Evolutionary conservation across 2,797 vertebrate genomes (phyloP), one percentile per base, ranked within the genome.

Genomic region (Pseudochirops corinnae): DNA sequence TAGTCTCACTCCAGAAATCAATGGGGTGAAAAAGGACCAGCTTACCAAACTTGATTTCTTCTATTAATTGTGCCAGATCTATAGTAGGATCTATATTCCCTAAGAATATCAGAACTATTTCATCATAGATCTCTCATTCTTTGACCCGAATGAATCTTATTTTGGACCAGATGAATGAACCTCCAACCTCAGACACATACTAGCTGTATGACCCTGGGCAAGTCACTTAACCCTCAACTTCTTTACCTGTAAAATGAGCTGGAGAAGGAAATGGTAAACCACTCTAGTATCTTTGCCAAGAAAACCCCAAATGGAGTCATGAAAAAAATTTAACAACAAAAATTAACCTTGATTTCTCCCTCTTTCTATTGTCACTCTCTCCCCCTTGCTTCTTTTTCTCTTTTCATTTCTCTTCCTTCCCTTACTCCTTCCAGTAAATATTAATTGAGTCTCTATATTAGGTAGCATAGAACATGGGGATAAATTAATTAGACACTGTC

Each of bases 1-100:
- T 57, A 93, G 29, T 58, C 92, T 90, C 24, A 33, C 28, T 94
- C 56, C 53, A 21, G 57, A 56, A 56, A 82, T 60, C 92, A 93
- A 58, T 58, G 31, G 7, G 28, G 55, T 93, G 39, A 92, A 90
- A 74, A 57, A 3, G 55, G 5, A 67, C 67, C 31, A 90, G 2
- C 90, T 55, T 91, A 57, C 55, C 55, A 74, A 53, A 31, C 28
- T 55, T 91, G 24, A 28, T 52, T 93, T 67, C 31, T n/a, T 91
- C 74, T 95, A 82, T 39, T 39, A 52, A 12, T 39, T 52, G 90
- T 57, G 10, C 91, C 74, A 93, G 39, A 62, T n/a, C 10, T 50
- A 50, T 26, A 26, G 9, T 87, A 26, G 39, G 21, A 0, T 26
- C 10, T 87, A 87, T 87, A 50, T 12, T 87, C 39, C 21, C 39